Evolutionary conservation across 2,888 invertebrate genomes (phyloP).

Genomic region (Brachyptera risi): DNA sequence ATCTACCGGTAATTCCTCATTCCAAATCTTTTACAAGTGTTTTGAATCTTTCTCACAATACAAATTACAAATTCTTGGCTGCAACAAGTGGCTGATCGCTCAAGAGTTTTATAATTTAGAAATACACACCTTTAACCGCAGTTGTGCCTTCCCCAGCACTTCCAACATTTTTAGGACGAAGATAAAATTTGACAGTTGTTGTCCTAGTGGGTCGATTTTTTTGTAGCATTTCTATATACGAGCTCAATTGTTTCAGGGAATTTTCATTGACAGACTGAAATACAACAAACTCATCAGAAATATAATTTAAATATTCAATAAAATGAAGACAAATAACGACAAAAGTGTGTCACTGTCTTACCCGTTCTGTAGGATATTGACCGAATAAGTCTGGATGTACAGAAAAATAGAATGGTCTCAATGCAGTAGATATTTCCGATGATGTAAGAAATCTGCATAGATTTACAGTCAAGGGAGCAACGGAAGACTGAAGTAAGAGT

Average conservation of each 20-base stretch:
- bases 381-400: slow-evolving; percentile 96
- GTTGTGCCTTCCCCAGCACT: background rate
- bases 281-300: no score
- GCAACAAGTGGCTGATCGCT: no score
- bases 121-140: background rate
- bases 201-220: slow-evolving; percentile 56
- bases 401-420: slow-evolving; percentile 90
- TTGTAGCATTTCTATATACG: slow-evolving; percentile 74
- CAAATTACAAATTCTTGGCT: no score
- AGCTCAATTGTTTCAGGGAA: slow-evolving; percentile 82
- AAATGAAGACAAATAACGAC: no score
- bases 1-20: no score
- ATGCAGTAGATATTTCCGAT: slow-evolving; percentile 82
- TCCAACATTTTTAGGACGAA: slow-evolving; percentile 47
- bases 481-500: background rate
- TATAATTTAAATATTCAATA: no score
- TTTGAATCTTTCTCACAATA: no score
- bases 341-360: slow-evolving; percentile 43
- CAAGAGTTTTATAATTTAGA: no score
- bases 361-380: slow-evolving; percentile 83
- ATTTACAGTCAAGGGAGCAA: background rate
- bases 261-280: slow-evolving; percentile 82
- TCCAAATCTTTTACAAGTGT: no score
- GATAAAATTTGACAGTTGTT: slow-evolving; percentile 72
- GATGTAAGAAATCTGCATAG: slow-evolving; percentile 52